Evolutionary conservation across 2,797 vertebrate genomes (phyloP), one percentile per base, ranked within the genome.

Genomic region (Acanthis flammea): DNA sequence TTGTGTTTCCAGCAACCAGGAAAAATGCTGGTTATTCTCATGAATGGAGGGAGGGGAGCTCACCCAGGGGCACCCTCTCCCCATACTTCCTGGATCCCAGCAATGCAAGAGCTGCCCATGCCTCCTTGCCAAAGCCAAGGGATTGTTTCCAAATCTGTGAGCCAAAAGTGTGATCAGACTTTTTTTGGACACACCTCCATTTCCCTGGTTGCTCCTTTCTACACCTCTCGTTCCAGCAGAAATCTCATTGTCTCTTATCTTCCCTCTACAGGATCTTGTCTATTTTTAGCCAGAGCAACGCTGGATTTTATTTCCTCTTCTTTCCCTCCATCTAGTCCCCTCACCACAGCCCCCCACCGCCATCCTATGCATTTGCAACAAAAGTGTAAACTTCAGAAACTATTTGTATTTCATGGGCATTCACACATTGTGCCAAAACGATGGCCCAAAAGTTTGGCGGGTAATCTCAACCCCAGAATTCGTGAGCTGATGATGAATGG

Each of bases 401-500:
- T 84, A 94, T 96, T 95, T 96, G 86, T 95, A 95, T 94, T 96
- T 96, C 93, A 72, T 4, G 76, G 84, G 45, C 73, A 94, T 87
- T 94, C 95, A 81, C 62, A 94, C 93, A 97, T 61, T 81, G 77
- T 95, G 94, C 91, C 96, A 95, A 94, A 89, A 91, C 1, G 88
- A 95, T 73, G 94, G 95, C 92, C 91, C 90, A 93, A 96, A 86
- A 96, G 96, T 98, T 98, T 98, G 97, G 98, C 96, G 97, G 98
- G 98, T 97, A 97, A 71, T 94, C 92, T 98, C 96, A 95, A 95
- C 94, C 93, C 90, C 91, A 92, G 95, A 97, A 98, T 98, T 90
- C 39, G 93, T 96, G 97, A 97, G 98, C 97, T 99, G 99, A 99
- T 97, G 99, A 98, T 99, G 99, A 99, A 98, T 98, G 98, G 98